Evolutionary conservation across 2,888 invertebrate genomes (phyloP).

Genomic region (Leucophora obtusa): DNA sequence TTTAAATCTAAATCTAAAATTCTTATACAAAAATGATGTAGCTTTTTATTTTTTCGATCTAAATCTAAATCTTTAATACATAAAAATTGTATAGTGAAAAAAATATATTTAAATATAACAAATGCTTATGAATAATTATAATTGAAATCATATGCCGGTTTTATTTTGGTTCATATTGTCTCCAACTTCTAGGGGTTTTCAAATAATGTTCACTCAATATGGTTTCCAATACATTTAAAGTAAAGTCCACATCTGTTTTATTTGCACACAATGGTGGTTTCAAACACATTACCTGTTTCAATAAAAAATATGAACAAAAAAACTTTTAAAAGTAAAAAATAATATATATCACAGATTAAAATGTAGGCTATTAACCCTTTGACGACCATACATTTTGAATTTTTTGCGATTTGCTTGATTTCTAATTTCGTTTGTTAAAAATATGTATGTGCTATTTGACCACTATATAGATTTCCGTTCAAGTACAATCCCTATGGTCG

Average conservation of each 20-base stretch:
- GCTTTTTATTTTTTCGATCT: constrained; percentile 54
- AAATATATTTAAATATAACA: constrained; percentile 29
- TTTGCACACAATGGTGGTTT: constrained; percentile 97
- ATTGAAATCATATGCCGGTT: not conserved
- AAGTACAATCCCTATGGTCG: too few species aligned
- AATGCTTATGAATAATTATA: constrained; percentile 28
- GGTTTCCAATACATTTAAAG: constrained; percentile 81
- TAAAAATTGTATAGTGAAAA: constrained; percentile 53
- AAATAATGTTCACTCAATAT: constrained; percentile 70
- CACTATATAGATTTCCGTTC: too few species aligned
- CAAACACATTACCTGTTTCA: constrained; percentile 88
- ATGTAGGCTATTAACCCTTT: too few species aligned
- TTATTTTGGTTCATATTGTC: constrained; percentile 63
- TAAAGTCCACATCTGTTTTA: constrained; percentile 89
- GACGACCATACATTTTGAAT: too few species aligned
- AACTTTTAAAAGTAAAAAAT: too few species aligned
- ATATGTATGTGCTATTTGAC: too few species aligned
- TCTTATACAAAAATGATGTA: constrained; percentile 7
- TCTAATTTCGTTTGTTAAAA: too few species aligned
- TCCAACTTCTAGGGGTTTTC: constrained; percentile 74
- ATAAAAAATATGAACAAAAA: not conserved
- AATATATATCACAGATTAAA: too few species aligned
- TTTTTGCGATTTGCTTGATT: too few species aligned
- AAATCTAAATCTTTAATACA: constrained; percentile 58
- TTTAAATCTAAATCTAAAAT: constrained; percentile 2